phyloP scores from a whole-genome alignment of 2,113 vertebrate species.

The Leucoraja erinaceus region DNA sequence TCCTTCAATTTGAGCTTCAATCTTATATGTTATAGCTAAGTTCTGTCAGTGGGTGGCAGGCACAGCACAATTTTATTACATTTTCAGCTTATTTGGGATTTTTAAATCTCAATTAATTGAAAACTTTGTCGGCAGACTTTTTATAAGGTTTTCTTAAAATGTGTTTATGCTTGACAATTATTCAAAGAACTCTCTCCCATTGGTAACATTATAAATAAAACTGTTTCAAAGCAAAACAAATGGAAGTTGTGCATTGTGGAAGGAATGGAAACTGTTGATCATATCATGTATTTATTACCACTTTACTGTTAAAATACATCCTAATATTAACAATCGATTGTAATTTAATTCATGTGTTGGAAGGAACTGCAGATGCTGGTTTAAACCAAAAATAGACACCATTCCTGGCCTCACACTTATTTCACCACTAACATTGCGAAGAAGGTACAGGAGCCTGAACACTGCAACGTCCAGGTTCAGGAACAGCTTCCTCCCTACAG shows the following conservation, averaged over 20 bases:
- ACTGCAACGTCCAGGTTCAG: too few species aligned
- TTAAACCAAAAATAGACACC: too few species aligned
- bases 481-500: too few species aligned
- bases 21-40: constrained; percentile 6
- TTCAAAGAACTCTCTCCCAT: not conserved
- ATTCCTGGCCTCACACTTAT: too few species aligned
- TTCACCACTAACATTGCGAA: too few species aligned
- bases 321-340: not conserved
- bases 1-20: not conserved
- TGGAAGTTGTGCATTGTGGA: not conserved
- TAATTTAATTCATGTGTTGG: not conserved
- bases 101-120: not conserved
- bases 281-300: not conserved
- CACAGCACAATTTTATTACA: not conserved
- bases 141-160: not conserved
- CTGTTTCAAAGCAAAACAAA: not conserved
- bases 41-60: constrained; percentile 30
- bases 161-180: not conserved
- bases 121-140: not conserved
- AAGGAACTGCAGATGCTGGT: too few species aligned
- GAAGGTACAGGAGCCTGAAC: too few species aligned
- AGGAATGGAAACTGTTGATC: not conserved
- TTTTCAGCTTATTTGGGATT: not conserved
- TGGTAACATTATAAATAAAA: not conserved
- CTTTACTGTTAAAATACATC: not conserved